Conservation (phyloP, 2,113 vertebrate genomes). For the Hymenochirus boettgeri region DNA sequence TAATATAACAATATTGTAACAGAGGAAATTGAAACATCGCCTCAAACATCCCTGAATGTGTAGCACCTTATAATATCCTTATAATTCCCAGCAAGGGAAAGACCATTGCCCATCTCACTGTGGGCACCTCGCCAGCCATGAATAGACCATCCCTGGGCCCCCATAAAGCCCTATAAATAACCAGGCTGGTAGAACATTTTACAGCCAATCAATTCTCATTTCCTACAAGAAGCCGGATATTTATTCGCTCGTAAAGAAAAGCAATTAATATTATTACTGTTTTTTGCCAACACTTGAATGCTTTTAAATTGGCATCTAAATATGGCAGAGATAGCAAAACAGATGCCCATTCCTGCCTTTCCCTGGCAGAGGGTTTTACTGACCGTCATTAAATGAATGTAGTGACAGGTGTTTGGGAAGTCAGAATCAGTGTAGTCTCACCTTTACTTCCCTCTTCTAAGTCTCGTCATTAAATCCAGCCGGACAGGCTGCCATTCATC, state of each 20-base stretch:
- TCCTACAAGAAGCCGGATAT: background rate
- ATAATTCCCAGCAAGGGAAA: too few species aligned
- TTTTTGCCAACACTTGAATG: background rate
- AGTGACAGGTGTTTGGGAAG: slow-evolving; percentile 29
- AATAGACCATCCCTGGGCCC: too few species aligned
- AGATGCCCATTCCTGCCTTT: background rate
- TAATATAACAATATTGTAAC: too few species aligned
- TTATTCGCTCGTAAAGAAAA: background rate
- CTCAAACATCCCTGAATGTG: too few species aligned
- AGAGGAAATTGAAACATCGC: too few species aligned
- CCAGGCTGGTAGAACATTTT: too few species aligned
- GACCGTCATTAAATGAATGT: slow-evolving; percentile 17
- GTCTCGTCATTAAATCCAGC: slow-evolving; percentile 11
- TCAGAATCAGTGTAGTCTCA: slow-evolving; percentile 1
- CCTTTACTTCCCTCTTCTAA: slow-evolving; percentile 5
- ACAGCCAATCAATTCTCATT: background rate
- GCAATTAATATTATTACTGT: too few species aligned
- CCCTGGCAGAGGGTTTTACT: slow-evolving; percentile 3
- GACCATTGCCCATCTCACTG: too few species aligned
- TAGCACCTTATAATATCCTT: too few species aligned
- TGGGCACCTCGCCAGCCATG: too few species aligned
- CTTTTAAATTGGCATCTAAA: background rate
- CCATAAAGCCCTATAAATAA: too few species aligned
- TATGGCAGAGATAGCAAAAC: slow-evolving; percentile 18
- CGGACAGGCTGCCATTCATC: slow-evolving; percentile 2